Percentiles rank a stretch among this genome's conserved stretches.
These are phyloP conservation scores for Motacilla alba DNA, from an alignment of 2,113 vertebrate genomes.

Conservation along the genomic window DNA sequence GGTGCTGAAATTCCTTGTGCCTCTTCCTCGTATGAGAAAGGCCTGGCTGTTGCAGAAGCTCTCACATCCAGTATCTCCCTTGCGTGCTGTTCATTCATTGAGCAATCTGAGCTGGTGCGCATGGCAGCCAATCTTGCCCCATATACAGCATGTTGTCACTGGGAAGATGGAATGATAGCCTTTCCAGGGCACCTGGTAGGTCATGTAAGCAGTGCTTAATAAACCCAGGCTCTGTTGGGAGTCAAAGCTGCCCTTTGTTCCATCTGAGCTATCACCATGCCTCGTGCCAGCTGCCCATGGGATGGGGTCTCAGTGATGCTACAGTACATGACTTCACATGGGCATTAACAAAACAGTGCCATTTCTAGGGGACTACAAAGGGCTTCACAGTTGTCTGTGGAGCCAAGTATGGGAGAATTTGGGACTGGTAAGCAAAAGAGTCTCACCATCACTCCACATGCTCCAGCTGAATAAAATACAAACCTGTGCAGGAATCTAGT, in stretches of 20 bases:
- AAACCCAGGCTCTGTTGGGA: background rate
- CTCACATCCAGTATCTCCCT: background rate
- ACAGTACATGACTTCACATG: rapidly evolving
- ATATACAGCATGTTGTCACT: background rate
- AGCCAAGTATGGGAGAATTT: background rate
- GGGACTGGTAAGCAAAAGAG: background rate
- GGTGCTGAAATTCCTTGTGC: background rate
- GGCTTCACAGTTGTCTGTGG: background rate
- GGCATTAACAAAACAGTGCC: background rate
- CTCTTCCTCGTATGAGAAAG: background rate
- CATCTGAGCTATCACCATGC: background rate
- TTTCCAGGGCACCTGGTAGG: background rate
- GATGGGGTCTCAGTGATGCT: background rate
- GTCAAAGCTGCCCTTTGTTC: background rate
- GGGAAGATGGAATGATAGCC: background rate
- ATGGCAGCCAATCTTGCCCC: background rate
- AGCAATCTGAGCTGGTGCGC: background rate
- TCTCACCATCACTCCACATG: background rate
- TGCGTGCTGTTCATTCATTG: background rate
- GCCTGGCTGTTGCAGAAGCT: background rate
- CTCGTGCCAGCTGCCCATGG: rapidly evolving
- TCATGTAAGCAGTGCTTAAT: background rate
- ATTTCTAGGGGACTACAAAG: background rate
- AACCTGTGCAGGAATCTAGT: background rate
- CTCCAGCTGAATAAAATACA: background rate